Percentiles rank a stretch among this genome's conserved stretches.
phyloP scores from a whole-genome alignment of 1,140 invertebrate species.

The Cydia amplana region DNA sequence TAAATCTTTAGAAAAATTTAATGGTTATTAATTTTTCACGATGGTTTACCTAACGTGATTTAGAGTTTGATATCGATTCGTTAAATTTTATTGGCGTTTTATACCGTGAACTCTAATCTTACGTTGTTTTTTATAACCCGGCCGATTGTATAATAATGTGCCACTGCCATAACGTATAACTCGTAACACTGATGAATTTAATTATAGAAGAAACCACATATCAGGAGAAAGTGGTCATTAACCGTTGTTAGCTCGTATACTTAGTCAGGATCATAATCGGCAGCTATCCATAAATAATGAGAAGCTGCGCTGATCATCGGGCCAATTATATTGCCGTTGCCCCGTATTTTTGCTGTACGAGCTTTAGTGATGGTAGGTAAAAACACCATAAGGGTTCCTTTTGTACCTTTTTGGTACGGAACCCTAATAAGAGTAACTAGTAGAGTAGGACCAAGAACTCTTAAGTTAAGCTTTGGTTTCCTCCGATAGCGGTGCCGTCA shows the following conservation, averaged over 20 bases:
- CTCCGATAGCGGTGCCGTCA: too few species aligned
- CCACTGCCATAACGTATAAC: background rate
- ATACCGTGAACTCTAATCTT: background rate
- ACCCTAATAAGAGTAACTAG: too few species aligned
- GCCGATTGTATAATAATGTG: background rate
- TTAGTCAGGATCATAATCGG: background rate
- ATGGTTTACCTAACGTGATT: background rate
- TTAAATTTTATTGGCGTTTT: background rate
- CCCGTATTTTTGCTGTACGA: too few species aligned
- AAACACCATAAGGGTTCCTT: too few species aligned
- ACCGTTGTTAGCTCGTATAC: background rate
- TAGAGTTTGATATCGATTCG: background rate
- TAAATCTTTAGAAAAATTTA: background rate
- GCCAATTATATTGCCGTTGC: too few species aligned
- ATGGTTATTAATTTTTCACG: background rate
- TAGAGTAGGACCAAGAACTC: too few species aligned
- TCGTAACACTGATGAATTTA: constrained; percentile 11
- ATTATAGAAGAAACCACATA: background rate
- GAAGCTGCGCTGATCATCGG: too few species aligned
- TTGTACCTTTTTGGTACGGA: too few species aligned
- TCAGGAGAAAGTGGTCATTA: background rate
- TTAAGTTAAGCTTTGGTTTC: too few species aligned
- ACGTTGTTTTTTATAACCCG: background rate
- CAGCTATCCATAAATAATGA: too few species aligned
- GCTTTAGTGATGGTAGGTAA: too few species aligned